Base-by-base conservation (phyloP, 2,113 vertebrate species). In the Cololabis saira region DNA sequence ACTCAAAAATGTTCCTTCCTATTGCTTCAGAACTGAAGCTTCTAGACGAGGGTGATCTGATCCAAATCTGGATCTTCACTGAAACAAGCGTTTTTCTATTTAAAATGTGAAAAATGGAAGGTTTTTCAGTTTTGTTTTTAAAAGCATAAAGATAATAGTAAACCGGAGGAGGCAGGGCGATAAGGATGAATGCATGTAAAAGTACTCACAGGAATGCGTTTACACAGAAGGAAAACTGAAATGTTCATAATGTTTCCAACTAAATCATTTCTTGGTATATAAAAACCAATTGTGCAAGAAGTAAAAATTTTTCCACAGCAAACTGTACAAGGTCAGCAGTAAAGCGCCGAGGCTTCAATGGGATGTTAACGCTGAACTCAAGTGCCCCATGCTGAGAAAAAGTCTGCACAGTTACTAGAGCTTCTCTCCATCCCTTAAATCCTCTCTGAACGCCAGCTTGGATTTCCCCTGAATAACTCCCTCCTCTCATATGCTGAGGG, bases 401-500 rank as follows among this genome's bases (percentile, higher is more conserved):
- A 51, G 60, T 63, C 77, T 74, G 51, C 52, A 56, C 47, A 82
- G 78, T 81, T 86, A 73, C 67, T 71, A 76, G 67, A 85, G 76
- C 69, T 66, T 76, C 76, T 74, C 73, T 67, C 69, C 67, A 53
- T 61, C 76, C 71, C 45, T 62, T 65, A 47, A 85, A 80, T 44
- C 60, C 62, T 74, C 80, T 59, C 62, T 41, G 40, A 87, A 81
- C 44, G 47, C n/a, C 68, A 80, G 73, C 71, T 80, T 84, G 72
- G 51, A 80, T 60, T 78, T 58, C 76, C 75, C 80, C 73, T 61
- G 7, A n/a, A 57, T 67, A 45, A 62, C 75, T 78, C 71, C 77
- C 84, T 76, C 78, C 85, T 69, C 61, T 86, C 77, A 76, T 27
- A 61, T 61, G 83, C 87, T 86, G 82, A 87, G 85, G 91, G 93